Conservation (phyloP, 2,113 vertebrate species). For the Suricata suricatta region DNA sequence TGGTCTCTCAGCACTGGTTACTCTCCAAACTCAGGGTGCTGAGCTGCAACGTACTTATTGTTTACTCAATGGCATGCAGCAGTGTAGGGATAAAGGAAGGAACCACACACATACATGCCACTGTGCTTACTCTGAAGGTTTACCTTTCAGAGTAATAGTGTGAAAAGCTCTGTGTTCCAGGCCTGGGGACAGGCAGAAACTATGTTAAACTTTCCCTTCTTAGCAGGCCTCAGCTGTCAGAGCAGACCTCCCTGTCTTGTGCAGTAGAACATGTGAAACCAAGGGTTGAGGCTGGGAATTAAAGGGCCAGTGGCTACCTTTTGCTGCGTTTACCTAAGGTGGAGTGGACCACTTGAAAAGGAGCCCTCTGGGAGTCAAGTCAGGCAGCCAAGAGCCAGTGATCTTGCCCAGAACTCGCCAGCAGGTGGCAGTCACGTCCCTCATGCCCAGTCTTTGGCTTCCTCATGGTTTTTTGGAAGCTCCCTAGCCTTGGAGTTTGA, state of each 20-base stretch:
- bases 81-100: neutral
- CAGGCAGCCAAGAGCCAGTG: neutral
- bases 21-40: constrained; percentile 37
- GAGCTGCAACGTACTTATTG: neutral
- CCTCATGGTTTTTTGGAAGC: neutral
- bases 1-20: neutral
- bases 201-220: neutral
- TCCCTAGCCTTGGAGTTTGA: constrained; percentile 10
- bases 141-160: constrained; percentile 12
- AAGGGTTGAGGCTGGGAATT: neutral
- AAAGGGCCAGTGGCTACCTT: neutral
- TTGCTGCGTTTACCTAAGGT: neutral
- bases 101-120: neutral
- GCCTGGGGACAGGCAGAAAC: neutral
- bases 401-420: constrained; percentile 35
- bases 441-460: neutral
- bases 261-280: neutral
- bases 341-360: neutral
- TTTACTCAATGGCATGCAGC: neutral
- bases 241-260: neutral
- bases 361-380: neutral
- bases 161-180: neutral
- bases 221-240: neutral
- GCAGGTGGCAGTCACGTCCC: constrained; percentile 63
- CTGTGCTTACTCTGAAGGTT: neutral